phyloP scores from a whole-genome alignment of 2,888 invertebrate species.

The Andrena hattorfiana region DNA sequence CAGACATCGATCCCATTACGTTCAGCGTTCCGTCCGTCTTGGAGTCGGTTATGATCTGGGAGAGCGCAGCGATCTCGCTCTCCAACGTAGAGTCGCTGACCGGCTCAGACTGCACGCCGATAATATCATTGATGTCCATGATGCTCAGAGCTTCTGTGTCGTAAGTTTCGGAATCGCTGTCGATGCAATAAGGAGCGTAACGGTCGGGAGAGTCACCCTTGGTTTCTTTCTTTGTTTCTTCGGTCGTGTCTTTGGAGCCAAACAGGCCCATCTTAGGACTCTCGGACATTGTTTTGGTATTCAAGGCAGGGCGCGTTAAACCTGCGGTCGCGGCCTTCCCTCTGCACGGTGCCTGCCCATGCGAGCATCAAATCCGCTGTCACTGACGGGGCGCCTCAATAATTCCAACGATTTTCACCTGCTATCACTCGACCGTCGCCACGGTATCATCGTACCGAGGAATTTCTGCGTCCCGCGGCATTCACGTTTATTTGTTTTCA shows the following conservation, averaged over 20 bases:
- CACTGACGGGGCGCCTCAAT: background rate
- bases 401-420: background rate
- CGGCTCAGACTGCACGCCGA: conserved; percentile 76
- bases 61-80: conserved; percentile 81
- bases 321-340: conserved; percentile 28
- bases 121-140: conserved; percentile 81
- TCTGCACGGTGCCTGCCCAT: conserved; percentile 3
- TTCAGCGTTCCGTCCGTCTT: conserved; percentile 65
- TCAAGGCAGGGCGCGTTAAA: conserved; percentile 47
- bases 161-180: conserved; percentile 78
- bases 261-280: conserved; percentile 79
- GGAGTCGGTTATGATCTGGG: conserved; percentile 81
- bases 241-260: conserved; percentile 77
- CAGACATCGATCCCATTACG: background rate
- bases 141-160: conserved; percentile 79
- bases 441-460: conserved; percentile 18
- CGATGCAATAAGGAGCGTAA: conserved; percentile 75
- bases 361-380: background rate
- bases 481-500: conserved; percentile 54
- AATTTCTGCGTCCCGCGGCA: conserved; percentile 14
- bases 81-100: conserved; percentile 80
- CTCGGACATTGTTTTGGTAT: conserved; percentile 77
- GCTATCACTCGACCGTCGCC: background rate
- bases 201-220: conserved; percentile 70
- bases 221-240: conserved; percentile 62